Percentiles rank a stretch among this genome's conserved stretches.
Conservation (phyloP, 37 sponge, comb jelly and placozoan genomes). For the Cliona cf. orientalis region DNA sequence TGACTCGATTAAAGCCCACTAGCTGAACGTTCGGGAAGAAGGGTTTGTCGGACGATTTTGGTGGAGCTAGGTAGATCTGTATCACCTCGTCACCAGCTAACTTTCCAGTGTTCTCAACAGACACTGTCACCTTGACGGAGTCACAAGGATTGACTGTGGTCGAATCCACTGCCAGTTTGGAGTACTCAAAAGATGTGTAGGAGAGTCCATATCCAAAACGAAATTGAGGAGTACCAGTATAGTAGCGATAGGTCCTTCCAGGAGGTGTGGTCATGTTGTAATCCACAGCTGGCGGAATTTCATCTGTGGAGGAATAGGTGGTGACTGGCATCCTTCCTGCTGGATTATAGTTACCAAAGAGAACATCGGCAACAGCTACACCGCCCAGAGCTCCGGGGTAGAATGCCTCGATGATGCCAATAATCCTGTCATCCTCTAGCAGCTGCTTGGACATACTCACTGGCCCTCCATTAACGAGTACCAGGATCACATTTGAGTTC, state of each 20-base stretch:
- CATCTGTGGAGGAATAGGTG: background rate
- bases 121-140: constrained; percentile 26
- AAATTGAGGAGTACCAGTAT: constrained; percentile 13
- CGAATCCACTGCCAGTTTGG: constrained; percentile 17
- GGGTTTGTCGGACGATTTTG: background rate
- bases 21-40: constrained; percentile 28
- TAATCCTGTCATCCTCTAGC: constrained; percentile 9
- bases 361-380: constrained; percentile 64
- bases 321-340: constrained; percentile 62
- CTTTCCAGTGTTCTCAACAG: constrained; percentile 40
- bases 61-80: constrained; percentile 46
- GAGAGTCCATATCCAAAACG: constrained; percentile 64
- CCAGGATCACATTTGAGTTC: constrained; percentile 45
- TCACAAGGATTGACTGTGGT: constrained; percentile 31
- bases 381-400: constrained; percentile 77
- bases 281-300: constrained; percentile 10
- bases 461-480: constrained; percentile 76
- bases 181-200: constrained; percentile 47
- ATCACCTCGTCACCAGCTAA: constrained; percentile 59
- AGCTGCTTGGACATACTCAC: constrained; percentile 37
- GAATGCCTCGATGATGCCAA: constrained; percentile 69
- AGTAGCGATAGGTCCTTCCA: constrained; percentile 56
- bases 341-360: constrained; percentile 64
- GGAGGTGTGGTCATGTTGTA: constrained; percentile 52
- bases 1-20: constrained; percentile 41